These are phyloP conservation scores for Paralinhomoeus sp. DNA, from an alignment of 2,888 invertebrate genomes.

Conservation along the genomic window DNA sequence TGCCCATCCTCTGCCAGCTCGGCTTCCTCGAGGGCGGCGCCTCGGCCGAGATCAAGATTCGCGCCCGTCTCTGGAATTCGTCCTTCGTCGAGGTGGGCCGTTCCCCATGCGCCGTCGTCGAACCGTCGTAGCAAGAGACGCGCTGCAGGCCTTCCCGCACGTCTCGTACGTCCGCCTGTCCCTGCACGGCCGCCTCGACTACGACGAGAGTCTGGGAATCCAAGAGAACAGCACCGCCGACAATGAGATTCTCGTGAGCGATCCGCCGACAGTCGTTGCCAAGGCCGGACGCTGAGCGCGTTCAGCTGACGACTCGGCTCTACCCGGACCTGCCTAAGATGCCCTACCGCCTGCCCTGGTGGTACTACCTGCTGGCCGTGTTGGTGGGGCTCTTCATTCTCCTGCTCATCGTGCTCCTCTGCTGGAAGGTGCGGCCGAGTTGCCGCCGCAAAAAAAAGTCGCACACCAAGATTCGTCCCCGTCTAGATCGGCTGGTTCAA, in stretches of 20 bases:
- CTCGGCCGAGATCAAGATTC: slow-evolving; percentile 55
- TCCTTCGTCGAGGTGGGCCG: slow-evolving; percentile 55
- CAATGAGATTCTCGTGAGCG: neutral
- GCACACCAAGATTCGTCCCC: neutral
- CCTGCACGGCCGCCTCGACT: slow-evolving; percentile 4
- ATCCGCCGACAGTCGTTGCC: too few relatives aligned
- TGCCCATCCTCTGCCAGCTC: slow-evolving; percentile 57
- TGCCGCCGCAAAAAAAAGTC: too few relatives aligned
- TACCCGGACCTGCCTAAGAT: slow-evolving; percentile 22
- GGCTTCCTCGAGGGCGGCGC: slow-evolving; percentile 50
- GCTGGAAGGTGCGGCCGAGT: slow-evolving; percentile 8
- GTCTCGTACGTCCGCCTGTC: slow-evolving; percentile 17
- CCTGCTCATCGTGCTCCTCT: slow-evolving; percentile 5
- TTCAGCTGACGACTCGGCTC: slow-evolving; percentile 16
- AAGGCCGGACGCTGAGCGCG: too few relatives aligned
- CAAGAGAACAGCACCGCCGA: neutral
- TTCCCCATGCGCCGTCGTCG: slow-evolving; percentile 12
- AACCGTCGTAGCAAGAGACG: slow-evolving; percentile 9
- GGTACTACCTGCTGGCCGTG: slow-evolving; percentile 7
- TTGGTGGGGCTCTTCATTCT: slow-evolving; percentile 5
- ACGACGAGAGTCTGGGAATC: slow-evolving; percentile 7
- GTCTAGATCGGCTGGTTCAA: slow-evolving; percentile 5
- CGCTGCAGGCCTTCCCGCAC: slow-evolving; percentile 15
- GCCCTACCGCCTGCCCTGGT: slow-evolving; percentile 9
- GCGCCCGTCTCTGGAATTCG: slow-evolving; percentile 74